These are phyloP conservation scores for Amphiprion clarkii DNA, from an alignment of 2,797 vertebrate genomes.

Conservation along the genomic window DNA sequence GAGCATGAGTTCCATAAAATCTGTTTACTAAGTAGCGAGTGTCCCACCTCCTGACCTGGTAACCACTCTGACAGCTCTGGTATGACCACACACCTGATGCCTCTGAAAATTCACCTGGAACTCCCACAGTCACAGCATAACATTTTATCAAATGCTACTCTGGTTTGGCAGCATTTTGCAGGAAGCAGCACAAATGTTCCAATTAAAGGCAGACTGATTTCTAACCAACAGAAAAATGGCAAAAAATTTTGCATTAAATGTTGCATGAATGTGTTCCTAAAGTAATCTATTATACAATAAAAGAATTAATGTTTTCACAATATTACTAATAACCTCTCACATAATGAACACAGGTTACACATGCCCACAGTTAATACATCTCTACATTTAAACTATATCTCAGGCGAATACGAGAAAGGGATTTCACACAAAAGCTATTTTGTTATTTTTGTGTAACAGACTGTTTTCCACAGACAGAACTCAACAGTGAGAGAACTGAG, in stretches of 20 bases:
- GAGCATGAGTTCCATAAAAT: no score
- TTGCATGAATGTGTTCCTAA: background rate
- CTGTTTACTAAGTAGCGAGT: background rate
- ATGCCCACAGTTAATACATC: no score
- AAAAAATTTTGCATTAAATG: background rate
- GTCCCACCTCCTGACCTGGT: background rate
- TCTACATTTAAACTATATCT: no score
- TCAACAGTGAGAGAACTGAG: background rate
- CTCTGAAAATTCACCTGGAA: background rate
- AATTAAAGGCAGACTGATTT: background rate
- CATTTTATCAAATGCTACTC: background rate
- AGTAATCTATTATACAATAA: background rate
- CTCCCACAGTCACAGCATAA: background rate
- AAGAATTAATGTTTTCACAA: background rate
- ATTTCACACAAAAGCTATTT: background rate
- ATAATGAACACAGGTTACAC: background rate
- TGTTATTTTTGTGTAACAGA: slow-evolving; percentile 4
- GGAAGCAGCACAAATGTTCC: no score
- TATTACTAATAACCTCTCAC: background rate
- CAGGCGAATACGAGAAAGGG: background rate
- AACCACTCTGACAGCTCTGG: background rate
- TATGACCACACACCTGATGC: no score
- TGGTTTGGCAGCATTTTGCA: background rate
- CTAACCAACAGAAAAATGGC: background rate
- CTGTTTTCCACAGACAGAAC: background rate